Percentiles rank a stretch among this genome's conserved stretches.
phyloP scores from a whole-genome alignment of 1,140 invertebrate genomes.

The Diprion similis region DNA sequence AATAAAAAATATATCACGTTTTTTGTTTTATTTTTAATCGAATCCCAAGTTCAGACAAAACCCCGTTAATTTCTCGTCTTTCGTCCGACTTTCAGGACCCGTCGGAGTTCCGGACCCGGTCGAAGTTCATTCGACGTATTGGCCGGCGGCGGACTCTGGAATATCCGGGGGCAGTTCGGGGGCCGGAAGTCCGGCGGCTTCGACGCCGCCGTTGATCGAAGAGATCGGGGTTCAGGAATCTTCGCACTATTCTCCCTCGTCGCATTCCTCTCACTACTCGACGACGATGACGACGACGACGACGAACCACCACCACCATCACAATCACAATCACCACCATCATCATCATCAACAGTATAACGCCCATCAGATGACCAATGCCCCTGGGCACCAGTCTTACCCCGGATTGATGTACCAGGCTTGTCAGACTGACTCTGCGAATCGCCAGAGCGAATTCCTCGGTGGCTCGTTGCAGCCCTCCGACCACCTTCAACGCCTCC shows the following conservation, averaged over 20 bases:
- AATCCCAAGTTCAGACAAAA: not conserved
- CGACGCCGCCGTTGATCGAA: constrained; percentile 56
- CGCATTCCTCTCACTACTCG: constrained; percentile 30
- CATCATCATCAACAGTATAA: constrained; percentile 22
- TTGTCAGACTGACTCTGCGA: not conserved
- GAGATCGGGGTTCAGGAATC: constrained; percentile 52
- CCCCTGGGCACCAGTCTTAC: constrained; percentile 25
- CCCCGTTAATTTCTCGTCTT: not conserved
- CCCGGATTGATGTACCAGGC: constrained; percentile 13
- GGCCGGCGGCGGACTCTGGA: constrained; percentile 52
- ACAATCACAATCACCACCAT: not conserved
- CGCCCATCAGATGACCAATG: not conserved
- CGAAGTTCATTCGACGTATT: constrained; percentile 55
- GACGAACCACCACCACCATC: constrained; percentile 12
- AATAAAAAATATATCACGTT: constrained; percentile 9
- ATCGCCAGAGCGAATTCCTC: not conserved
- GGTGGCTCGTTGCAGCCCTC: not conserved
- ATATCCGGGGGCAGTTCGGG: constrained; percentile 56
- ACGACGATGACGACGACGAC: constrained; percentile 4
- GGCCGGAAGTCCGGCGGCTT: constrained; percentile 51
- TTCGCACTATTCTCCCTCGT: constrained; percentile 24
- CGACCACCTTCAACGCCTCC: not conserved
- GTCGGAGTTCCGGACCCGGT: constrained; percentile 24
- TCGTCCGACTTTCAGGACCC: constrained; percentile 13
- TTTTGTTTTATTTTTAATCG: not conserved